phyloP scores from a whole-genome alignment of 2,113 vertebrate species.

The Anarhynchus alexandrinus region DNA sequence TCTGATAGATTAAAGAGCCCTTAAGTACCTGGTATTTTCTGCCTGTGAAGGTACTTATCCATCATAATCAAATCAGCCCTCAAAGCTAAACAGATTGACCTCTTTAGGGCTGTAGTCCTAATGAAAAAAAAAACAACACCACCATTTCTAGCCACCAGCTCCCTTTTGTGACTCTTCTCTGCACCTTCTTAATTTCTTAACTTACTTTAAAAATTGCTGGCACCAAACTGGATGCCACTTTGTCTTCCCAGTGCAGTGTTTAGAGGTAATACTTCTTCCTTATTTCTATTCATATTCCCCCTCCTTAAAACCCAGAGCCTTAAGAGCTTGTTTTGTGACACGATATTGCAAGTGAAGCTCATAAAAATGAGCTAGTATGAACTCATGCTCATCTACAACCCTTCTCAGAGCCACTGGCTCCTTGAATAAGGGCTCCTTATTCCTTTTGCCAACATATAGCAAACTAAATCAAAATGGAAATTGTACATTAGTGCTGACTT shows the following conservation, averaged over 20 bases:
- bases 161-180: neutral
- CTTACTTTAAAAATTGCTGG: neutral
- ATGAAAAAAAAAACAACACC: neutral
- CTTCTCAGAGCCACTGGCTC: neutral
- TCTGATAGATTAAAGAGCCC: constrained; percentile 22
- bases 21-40: constrained; percentile 47
- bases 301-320: neutral
- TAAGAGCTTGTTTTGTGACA: neutral
- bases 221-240: neutral
- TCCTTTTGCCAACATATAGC: neutral
- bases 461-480: neutral
- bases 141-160: neutral
- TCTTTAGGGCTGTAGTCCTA: neutral
- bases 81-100: constrained; percentile 58
- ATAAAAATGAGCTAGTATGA: neutral
- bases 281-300: neutral
- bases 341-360: neutral
- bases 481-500: neutral
- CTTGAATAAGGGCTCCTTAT: neutral
- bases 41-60: constrained; percentile 36
- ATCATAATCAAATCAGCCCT: constrained; percentile 48
- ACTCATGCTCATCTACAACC: neutral
- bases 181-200: neutral
- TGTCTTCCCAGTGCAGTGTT: neutral
- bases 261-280: neutral